A percentile compares a stretch with the other conserved stretches of the same genome.
phyloP scores from a whole-genome alignment of 1,140 invertebrate species.

The Cydia pomonella region DNA sequence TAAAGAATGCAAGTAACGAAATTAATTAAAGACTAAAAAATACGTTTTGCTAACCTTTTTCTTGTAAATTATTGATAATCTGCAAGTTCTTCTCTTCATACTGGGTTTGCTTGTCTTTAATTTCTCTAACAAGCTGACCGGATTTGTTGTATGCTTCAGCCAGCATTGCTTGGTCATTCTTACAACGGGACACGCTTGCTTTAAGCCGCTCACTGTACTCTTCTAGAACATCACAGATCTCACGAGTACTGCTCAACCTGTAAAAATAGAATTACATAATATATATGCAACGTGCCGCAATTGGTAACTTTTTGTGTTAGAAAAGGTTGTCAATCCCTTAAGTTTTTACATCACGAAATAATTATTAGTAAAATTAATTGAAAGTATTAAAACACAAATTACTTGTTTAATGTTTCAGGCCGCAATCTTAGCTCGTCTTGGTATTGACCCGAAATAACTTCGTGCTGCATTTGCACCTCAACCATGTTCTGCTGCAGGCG shows the following conservation, averaged over 20 bases:
- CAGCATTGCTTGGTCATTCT: constrained; percentile 51
- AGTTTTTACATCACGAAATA: neutral
- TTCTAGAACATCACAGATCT: constrained; percentile 60
- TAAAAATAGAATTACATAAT: neutral
- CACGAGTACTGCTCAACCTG: constrained; percentile 59
- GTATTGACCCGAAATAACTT: constrained; percentile 60
- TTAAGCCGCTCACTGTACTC: constrained; percentile 55
- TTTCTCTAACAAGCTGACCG: constrained; percentile 45
- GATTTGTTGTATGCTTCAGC: constrained; percentile 52
- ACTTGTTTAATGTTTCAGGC: constrained; percentile 67
- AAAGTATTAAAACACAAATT: neutral
- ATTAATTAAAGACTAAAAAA: too few relatives aligned
- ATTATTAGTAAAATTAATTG: too few relatives aligned
- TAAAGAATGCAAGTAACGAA: too few relatives aligned
- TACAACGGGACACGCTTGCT: constrained; percentile 52
- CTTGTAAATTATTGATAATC: constrained; percentile 42
- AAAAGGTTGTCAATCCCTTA: constrained; percentile 11
- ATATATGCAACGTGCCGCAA: neutral
- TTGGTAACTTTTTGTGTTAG: neutral
- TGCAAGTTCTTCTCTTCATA: constrained; percentile 40
- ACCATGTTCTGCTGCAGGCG: constrained; percentile 70
- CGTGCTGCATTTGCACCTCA: constrained; percentile 71
- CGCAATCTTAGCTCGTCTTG: constrained; percentile 62
- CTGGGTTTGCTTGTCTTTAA: constrained; percentile 43
- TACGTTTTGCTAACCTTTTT: constrained; percentile 44